phyloP scores from a whole-genome alignment of 1,140 invertebrate species.

The Polyergus mexicanus region DNA sequence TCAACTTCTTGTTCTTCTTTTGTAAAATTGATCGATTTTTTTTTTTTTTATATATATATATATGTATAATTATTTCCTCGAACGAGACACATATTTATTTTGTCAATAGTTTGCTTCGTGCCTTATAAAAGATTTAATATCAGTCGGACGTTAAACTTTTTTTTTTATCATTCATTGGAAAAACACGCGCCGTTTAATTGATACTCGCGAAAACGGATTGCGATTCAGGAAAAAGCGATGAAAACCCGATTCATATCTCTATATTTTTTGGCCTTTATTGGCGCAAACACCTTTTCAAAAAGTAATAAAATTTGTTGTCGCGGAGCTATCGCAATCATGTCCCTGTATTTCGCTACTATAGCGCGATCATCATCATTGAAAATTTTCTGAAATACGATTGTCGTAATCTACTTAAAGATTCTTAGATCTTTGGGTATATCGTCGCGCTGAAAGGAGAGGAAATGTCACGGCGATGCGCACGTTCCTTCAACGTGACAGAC shows the following conservation, averaged over 20 bases:
- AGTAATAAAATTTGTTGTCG: slow-evolving; percentile 41
- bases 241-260: slow-evolving; percentile 30
- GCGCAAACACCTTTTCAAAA: slow-evolving; percentile 11
- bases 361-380: not conserved
- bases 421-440: not conserved
- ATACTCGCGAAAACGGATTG: slow-evolving; percentile 42
- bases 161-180: slow-evolving; percentile 38
- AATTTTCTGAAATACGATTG: not conserved
- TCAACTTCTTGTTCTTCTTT: not conserved
- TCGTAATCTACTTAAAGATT: not conserved
- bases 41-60: too few relatives aligned
- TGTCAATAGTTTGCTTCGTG: too few relatives aligned
- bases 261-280: not conserved
- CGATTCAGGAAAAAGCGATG: slow-evolving; percentile 9
- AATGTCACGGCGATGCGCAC: slow-evolving; percentile 41
- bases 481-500: slow-evolving; percentile 45
- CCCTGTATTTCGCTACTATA: not conserved
- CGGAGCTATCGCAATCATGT: not conserved
- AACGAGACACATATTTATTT: not conserved
- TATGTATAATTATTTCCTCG: not conserved
- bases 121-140: not conserved
- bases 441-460: slow-evolving; percentile 38
- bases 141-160: slow-evolving; percentile 3
- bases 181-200: slow-evolving; percentile 44
- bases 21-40: not conserved